phyloP scores from a whole-genome alignment of 2,113 vertebrate species.

The Dicerorhinus sumatrensis region DNA sequence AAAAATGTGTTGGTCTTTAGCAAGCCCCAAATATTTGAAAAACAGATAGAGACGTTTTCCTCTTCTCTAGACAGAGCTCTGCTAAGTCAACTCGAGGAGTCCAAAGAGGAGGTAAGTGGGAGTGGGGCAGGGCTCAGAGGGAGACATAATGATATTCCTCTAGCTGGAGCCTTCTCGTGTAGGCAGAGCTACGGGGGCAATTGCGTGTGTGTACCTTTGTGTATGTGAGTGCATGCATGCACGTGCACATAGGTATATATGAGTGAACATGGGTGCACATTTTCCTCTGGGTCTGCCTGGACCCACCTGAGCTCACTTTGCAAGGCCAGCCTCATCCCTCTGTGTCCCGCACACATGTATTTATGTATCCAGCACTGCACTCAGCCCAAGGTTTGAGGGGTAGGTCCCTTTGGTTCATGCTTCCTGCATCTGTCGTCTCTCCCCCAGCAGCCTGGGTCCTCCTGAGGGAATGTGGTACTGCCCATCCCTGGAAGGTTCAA shows the following conservation, averaged over 20 bases:
- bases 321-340: not conserved
- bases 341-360: not conserved
- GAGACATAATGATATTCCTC: not conserved
- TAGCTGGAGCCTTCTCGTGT: not conserved
- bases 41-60: constrained; percentile 67
- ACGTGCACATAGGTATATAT: not conserved
- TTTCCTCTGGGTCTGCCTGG: not conserved
- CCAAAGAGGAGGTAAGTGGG: not conserved
- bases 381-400: not conserved
- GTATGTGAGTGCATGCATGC: not conserved
- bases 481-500: not conserved
- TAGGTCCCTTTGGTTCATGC: not conserved
- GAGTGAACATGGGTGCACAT: no score
- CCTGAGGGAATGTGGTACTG: no score
- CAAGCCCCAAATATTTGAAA: constrained; percentile 79
- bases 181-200: not conserved
- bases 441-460: no score
- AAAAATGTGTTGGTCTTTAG: constrained; percentile 70
- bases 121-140: not conserved
- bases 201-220: no score
- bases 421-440: not conserved
- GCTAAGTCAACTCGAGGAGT: constrained; percentile 46
- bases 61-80: constrained; percentile 53
- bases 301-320: not conserved
- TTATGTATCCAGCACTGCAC: not conserved